Evolutionary conservation across 2,888 invertebrate genomes (phyloP).

Genomic region (Ormyrus rosae): DNA sequence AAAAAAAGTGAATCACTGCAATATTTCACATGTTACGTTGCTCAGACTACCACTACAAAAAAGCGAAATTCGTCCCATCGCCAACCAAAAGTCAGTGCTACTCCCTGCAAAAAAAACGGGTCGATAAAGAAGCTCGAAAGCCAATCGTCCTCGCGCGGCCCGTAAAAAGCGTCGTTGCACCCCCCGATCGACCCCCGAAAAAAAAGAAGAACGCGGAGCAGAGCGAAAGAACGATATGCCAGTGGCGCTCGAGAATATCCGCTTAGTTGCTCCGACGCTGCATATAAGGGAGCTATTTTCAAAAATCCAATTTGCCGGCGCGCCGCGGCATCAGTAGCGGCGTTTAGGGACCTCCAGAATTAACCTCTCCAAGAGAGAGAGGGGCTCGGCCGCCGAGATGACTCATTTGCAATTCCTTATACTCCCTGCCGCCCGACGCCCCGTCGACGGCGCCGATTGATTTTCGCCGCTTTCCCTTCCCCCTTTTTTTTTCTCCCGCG

Average conservation of each 20-base stretch:
- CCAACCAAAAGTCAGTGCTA: background rate
- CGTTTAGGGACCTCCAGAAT: slow-evolving; percentile 9
- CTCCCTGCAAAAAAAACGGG: background rate
- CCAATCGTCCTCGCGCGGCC: background rate
- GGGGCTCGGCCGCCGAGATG: slow-evolving; percentile 10
- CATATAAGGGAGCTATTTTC: slow-evolving; percentile 31
- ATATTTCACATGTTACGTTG: no score
- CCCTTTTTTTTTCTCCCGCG: background rate
- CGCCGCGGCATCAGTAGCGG: slow-evolving; percentile 9
- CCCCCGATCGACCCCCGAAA: background rate
- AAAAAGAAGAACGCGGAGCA: slow-evolving; percentile 17
- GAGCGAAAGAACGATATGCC: slow-evolving; percentile 16
- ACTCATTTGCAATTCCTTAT: slow-evolving; percentile 53
- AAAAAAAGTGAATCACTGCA: no score
- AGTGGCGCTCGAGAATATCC: slow-evolving; percentile 35
- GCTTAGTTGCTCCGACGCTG: slow-evolving; percentile 11
- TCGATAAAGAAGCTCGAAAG: slow-evolving; percentile 15
- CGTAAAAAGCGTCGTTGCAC: background rate
- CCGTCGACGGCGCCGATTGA: slow-evolving; percentile 39
- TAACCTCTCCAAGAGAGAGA: slow-evolving; percentile 1
- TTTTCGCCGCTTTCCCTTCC: slow-evolving; percentile 33
- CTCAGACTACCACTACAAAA: background rate
- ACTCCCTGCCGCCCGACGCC: slow-evolving; percentile 3
- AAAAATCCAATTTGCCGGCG: slow-evolving; percentile 50
- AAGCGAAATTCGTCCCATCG: background rate